Conservation (phyloP, 1,140 invertebrate species). For the Cherax destructor region DNA sequence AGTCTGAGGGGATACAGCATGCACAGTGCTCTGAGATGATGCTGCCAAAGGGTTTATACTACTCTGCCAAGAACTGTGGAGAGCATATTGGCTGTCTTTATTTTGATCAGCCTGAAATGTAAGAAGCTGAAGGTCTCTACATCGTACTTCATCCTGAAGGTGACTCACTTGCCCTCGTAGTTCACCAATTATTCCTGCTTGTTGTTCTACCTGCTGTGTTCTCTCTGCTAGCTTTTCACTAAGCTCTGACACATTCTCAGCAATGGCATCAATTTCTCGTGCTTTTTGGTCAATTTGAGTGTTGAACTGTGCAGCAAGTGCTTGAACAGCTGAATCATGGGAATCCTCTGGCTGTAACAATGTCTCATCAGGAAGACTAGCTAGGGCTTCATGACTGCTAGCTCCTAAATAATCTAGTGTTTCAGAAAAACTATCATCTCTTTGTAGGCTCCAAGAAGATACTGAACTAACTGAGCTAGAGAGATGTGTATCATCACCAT, state of each 20-base stretch:
- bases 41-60: constrained; percentile 20
- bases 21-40: constrained; percentile 41
- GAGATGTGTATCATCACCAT: constrained; percentile 38
- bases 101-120: neutral
- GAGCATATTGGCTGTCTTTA: constrained; percentile 15
- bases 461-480: constrained; percentile 41
- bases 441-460: constrained; percentile 61
- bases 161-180: constrained; percentile 34
- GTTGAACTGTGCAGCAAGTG: constrained; percentile 38
- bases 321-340: constrained; percentile 32
- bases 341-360: constrained; percentile 16
- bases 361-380: constrained; percentile 28
- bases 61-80: constrained; percentile 27
- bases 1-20: constrained; percentile 28
- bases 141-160: constrained; percentile 37
- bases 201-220: constrained; percentile 22
- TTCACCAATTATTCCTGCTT: constrained; percentile 45
- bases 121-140: constrained; percentile 28
- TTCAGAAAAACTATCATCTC: constrained; percentile 54
- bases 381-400: constrained; percentile 33
- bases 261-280: constrained; percentile 49
- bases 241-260: constrained; percentile 49
- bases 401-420: constrained; percentile 36
- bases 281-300: constrained; percentile 52
- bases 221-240: constrained; percentile 36